Conservation (phyloP, 2,113 vertebrate species). For the Lophura nycthemera region DNA sequence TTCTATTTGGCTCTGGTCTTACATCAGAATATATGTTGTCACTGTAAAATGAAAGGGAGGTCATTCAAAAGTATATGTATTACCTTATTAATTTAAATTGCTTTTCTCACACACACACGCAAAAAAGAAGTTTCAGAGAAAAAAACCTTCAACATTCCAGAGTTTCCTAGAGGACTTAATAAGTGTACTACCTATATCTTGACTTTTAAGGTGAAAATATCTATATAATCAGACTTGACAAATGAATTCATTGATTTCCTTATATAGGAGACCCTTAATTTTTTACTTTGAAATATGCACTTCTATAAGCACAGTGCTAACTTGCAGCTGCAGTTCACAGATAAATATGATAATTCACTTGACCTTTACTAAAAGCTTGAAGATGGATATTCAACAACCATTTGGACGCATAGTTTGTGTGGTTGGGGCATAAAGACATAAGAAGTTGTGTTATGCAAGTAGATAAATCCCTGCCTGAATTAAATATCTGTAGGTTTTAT, state of each 20-base stretch:
- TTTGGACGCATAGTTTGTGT: background rate
- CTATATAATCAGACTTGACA: background rate
- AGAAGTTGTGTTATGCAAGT: background rate
- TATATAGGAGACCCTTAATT: background rate
- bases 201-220: background rate
- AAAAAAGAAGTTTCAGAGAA: conserved; percentile 21
- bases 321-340: background rate
- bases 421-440: background rate
- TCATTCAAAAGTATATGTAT: background rate
- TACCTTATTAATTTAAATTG: conserved; percentile 2
- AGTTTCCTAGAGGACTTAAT: background rate
- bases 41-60: conserved; percentile 29
- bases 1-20: background rate
- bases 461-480: background rate
- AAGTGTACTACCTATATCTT: background rate
- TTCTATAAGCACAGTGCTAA: background rate
- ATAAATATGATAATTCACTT: conserved; percentile 30
- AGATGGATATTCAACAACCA: background rate
- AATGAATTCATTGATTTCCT: background rate
- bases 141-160: background rate
- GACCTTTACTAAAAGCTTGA: conserved; percentile 25
- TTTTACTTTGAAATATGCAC: background rate
- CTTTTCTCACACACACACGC: background rate
- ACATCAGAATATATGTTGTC: conserved; percentile 11
- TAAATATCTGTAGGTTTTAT: background rate